These are phyloP conservation scores for Eupelmus urozonus DNA, from an alignment of 2,888 invertebrate species.

Conservation along the genomic window DNA sequence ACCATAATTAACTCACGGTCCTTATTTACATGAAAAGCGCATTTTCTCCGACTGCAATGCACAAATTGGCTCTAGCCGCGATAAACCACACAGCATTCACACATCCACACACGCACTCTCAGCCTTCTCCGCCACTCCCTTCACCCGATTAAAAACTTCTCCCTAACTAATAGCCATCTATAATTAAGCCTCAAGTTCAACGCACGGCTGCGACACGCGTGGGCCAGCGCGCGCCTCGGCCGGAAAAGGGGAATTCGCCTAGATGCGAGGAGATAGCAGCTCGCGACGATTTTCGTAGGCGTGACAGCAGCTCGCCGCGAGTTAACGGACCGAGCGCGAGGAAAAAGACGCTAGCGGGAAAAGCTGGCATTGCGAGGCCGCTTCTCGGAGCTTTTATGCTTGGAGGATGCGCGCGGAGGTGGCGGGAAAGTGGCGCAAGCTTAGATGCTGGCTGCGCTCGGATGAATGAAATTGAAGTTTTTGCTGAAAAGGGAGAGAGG, in stretches of 20 bases:
- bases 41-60: neutral
- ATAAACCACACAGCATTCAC: constrained; percentile 14
- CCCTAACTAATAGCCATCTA: constrained; percentile 27
- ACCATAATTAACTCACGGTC: no score
- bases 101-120: neutral
- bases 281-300: constrained; percentile 38
- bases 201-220: constrained; percentile 38
- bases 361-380: no score
- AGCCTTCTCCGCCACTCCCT: no score
- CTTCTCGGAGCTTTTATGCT: no score
- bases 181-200: constrained; percentile 49
- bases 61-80: neutral
- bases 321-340: no score
- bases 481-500: neutral
- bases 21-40: constrained; percentile 19
- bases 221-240: neutral
- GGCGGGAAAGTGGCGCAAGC: no score
- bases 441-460: no score
- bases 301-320: constrained; percentile 7
- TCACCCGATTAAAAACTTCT: constrained; percentile 37
- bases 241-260: constrained; percentile 31
- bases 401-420: no score
- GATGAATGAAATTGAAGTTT: neutral
- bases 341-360: no score
- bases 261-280: neutral